phyloP scores from a whole-genome alignment of 2,113 vertebrate genomes.

The Hippocampus zosterae region DNA sequence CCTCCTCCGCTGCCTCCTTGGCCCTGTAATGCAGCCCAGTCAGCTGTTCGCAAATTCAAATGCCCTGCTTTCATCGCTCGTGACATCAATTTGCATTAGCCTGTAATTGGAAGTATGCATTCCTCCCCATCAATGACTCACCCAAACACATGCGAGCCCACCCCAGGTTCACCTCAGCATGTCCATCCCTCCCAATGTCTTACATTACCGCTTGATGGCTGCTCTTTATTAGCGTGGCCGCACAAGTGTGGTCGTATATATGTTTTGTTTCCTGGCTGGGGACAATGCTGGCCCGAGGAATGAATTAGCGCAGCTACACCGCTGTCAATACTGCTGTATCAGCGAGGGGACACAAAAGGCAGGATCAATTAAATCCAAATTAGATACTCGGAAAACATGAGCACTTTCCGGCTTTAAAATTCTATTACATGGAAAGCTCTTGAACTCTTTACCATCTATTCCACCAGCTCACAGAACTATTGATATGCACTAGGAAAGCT shows the following conservation, averaged over 20 bases:
- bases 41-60: slow-evolving; percentile 60
- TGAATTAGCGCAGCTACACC: slow-evolving; percentile 70
- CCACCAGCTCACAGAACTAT: slow-evolving; percentile 32
- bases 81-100: slow-evolving; percentile 69
- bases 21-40: slow-evolving; percentile 59
- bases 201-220: slow-evolving; percentile 52
- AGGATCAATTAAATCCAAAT: slow-evolving; percentile 67
- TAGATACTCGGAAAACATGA: slow-evolving; percentile 45
- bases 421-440: slow-evolving; percentile 48
- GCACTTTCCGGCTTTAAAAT: slow-evolving; percentile 52
- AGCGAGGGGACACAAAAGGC: slow-evolving; percentile 52
- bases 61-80: slow-evolving; percentile 53
- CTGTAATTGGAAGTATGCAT: slow-evolving; percentile 50
- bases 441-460: slow-evolving; percentile 42
- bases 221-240: slow-evolving; percentile 41
- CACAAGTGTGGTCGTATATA: slow-evolving; percentile 18
- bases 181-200: slow-evolving; percentile 30
- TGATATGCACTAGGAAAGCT: slow-evolving; percentile 41
- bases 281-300: slow-evolving; percentile 39
- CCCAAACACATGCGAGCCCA: not conserved
- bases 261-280: slow-evolving; percentile 41
- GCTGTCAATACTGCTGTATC: slow-evolving; percentile 65
- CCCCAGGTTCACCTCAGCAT: not conserved
- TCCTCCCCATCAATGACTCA: slow-evolving; percentile 34
- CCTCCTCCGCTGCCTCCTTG: slow-evolving; percentile 57